A percentile compares a stretch with the other conserved stretches of the same genome.
Conservation (phyloP, 2,113 vertebrate genomes). For the Gallinago jamesoni region DNA sequence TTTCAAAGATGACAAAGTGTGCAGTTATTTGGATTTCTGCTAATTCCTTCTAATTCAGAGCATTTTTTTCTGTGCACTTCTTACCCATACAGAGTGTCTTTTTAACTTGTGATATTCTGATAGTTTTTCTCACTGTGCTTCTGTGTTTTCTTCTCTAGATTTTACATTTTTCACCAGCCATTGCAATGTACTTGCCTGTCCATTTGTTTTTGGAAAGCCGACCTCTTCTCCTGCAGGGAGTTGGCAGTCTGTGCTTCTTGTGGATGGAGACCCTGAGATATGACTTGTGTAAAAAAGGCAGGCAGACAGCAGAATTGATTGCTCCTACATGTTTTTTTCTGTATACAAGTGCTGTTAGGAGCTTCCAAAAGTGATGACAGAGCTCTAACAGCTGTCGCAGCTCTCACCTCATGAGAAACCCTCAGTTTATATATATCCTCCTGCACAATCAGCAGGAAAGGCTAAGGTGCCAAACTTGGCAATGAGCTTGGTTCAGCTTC, state of each 20-base stretch:
- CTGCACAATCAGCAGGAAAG: not conserved
- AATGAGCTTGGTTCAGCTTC: not conserved
- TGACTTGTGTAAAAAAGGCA: not conserved
- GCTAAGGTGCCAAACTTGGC: not conserved
- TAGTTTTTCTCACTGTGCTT: not conserved
- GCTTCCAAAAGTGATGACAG: not conserved
- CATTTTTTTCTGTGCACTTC: not conserved
- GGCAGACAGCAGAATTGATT: not conserved
- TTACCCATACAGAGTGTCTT: not conserved
- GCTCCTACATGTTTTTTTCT: not conserved
- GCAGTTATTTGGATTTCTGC: not conserved
- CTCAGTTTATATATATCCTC: not conserved
- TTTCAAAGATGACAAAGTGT: not conserved
- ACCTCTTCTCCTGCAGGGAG: not conserved
- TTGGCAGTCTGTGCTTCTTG: not conserved
- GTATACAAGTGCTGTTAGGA: not conserved
- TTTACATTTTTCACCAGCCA: not conserved
- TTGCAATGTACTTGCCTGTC: not conserved
- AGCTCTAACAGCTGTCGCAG: not conserved
- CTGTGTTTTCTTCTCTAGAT: not conserved
- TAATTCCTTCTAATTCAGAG: not conserved
- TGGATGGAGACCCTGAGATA: not conserved
- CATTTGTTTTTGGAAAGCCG: not conserved
- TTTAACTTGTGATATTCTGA: not conserved
- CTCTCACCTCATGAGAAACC: not conserved